phyloP scores from a whole-genome alignment of 2,888 invertebrate genomes.

The Harpalus rubripes region DNA sequence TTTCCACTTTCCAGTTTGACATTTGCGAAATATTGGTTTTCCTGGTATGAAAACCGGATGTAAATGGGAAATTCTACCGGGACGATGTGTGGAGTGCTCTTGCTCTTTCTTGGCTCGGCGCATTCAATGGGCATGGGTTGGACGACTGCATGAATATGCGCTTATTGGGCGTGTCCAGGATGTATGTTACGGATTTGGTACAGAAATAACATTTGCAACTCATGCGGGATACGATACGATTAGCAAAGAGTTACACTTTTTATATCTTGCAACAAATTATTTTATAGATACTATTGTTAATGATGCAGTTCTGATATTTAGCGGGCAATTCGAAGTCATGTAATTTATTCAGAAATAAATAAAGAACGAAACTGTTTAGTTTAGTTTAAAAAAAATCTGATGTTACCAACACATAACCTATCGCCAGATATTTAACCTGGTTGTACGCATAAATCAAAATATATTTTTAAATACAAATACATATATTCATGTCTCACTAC shows the following conservation, averaged over 20 bases:
- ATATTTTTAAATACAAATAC: too few species aligned
- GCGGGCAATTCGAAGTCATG: too few species aligned
- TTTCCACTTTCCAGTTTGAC: conserved; percentile 42
- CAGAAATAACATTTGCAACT: conserved; percentile 59
- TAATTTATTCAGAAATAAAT: too few species aligned
- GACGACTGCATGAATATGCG: conserved; percentile 56
- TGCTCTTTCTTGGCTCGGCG: too few species aligned
- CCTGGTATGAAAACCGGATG: conserved; percentile 59
- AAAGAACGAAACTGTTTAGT: too few species aligned
- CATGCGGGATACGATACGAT: conserved; percentile 39
- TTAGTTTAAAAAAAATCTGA: too few species aligned
- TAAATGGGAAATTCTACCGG: conserved; percentile 57
- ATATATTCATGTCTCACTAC: too few species aligned
- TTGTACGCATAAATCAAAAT: too few species aligned
- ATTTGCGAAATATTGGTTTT: conserved; percentile 49
- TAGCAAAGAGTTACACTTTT: conserved; percentile 14
- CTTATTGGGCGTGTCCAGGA: conserved; percentile 58
- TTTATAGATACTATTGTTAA: not conserved
- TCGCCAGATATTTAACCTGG: too few species aligned
- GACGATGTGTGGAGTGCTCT: conserved; percentile 4
- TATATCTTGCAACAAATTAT: not conserved
- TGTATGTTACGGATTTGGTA: conserved; percentile 61
- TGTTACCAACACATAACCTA: too few species aligned
- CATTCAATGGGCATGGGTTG: conserved; percentile 20
- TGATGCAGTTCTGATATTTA: too few species aligned